A percentile compares a stretch with the other conserved stretches of the same genome.
Evolutionary conservation across 2,888 invertebrate genomes (phyloP).

Genomic region (Chydorus sphaericus): DNA sequence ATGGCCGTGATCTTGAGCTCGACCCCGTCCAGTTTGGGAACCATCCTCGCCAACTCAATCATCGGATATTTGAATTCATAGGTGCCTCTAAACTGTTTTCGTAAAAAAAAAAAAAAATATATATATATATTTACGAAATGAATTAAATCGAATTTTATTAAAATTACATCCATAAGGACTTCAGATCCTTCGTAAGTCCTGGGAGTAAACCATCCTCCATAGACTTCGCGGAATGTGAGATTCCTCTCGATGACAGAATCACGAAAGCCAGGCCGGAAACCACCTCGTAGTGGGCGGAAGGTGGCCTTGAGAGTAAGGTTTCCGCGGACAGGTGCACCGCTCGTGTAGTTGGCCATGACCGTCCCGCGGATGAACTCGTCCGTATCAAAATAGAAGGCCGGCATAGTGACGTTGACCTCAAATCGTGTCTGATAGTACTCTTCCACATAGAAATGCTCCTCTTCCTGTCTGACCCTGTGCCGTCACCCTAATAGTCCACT

Average conservation of each 20-base stretch:
- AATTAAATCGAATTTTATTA: background rate
- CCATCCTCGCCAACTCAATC: slow-evolving; percentile 51
- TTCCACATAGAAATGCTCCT: slow-evolving; percentile 71
- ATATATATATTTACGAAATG: slow-evolving; percentile 8
- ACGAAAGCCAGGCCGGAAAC: background rate
- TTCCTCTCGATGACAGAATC: slow-evolving; percentile 17
- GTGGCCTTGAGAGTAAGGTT: slow-evolving; percentile 75
- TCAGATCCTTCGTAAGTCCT: slow-evolving; percentile 9
- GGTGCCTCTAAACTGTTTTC: slow-evolving; percentile 64
- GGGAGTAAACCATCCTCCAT: slow-evolving; percentile 11
- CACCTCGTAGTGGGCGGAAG: slow-evolving; percentile 27
- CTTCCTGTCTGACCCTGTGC: slow-evolving; percentile 80
- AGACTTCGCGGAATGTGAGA: slow-evolving; percentile 11
- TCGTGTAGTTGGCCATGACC: slow-evolving; percentile 89
- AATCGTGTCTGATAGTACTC: slow-evolving; percentile 91
- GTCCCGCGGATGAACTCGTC: slow-evolving; percentile 69
- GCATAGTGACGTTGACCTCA: slow-evolving; percentile 90
- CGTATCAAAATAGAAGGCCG: slow-evolving; percentile 79
- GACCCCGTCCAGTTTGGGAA: slow-evolving; percentile 53
- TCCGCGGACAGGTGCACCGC: slow-evolving; percentile 76
- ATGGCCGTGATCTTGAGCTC: slow-evolving; percentile 71
- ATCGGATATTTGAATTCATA: slow-evolving; percentile 77
- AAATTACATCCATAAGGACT: slow-evolving; percentile 12
- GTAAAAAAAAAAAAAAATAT: slow-evolving; percentile 13
- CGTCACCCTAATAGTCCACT: slow-evolving; percentile 76